Conservation (phyloP, 2,797 vertebrate species). For the Lacerta agilis region DNA sequence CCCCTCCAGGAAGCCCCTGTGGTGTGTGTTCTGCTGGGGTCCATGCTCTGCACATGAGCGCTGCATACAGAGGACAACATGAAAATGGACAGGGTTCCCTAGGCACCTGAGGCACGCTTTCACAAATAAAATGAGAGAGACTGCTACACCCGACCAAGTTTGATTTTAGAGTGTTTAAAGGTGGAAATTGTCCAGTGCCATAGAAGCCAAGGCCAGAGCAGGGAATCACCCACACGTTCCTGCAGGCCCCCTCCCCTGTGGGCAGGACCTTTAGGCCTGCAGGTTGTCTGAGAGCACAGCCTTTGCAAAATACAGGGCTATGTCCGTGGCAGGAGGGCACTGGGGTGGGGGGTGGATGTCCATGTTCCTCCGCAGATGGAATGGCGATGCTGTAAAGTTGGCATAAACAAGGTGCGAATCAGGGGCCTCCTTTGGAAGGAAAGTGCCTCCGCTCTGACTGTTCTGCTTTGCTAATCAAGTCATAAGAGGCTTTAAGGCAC, state of each 20-base stretch:
- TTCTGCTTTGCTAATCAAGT: constrained; percentile 24
- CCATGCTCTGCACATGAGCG: too few species aligned
- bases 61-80: neutral
- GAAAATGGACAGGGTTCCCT: neutral
- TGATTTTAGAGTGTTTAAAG: neutral
- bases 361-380: neutral
- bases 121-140: too few species aligned
- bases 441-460: neutral
- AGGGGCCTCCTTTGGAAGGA: constrained; percentile 11
- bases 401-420: neutral
- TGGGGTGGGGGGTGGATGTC: too few species aligned
- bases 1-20: too few species aligned
- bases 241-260: neutral
- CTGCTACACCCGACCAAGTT: neutral
- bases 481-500: constrained; percentile 39
- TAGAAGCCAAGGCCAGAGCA: neutral
- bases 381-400: neutral
- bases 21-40: too few species aligned
- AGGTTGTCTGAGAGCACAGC: neutral
- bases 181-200: neutral
- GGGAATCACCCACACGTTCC: neutral
- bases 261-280: neutral
- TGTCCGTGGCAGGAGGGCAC: neutral
- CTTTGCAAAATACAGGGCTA: neutral
- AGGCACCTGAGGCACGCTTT: neutral